phyloP scores from a whole-genome alignment of 2,888 invertebrate species.

The Resseliella maxima region DNA sequence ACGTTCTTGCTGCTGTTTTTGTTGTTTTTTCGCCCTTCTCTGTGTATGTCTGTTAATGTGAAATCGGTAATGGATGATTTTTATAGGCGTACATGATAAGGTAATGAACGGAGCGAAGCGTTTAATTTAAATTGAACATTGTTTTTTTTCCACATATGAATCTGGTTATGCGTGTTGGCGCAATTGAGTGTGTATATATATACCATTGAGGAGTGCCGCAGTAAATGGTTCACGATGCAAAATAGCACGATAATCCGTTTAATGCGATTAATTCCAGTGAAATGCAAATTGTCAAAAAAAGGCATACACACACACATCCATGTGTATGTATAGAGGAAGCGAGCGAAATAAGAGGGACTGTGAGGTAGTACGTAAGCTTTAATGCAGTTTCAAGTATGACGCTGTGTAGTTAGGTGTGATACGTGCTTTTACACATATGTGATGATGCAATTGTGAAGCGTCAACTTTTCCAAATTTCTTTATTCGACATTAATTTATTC shows the following conservation, averaged over 20 bases:
- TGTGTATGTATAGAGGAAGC: neutral
- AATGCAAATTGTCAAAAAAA: conserved; percentile 51
- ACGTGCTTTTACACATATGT: neutral
- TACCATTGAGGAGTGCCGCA: neutral
- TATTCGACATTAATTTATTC: too few relatives aligned
- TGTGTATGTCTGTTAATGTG: conserved; percentile 18
- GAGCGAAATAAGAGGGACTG: too few relatives aligned
- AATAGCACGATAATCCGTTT: conserved; percentile 51
- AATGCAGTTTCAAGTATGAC: too few relatives aligned
- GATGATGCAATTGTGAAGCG: too few relatives aligned
- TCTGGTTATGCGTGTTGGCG: neutral
- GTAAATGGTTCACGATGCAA: conserved; percentile 36
- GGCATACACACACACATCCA: too few relatives aligned
- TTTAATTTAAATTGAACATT: neutral
- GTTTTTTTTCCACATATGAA: neutral
- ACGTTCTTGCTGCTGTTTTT: neutral
- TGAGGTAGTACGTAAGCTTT: neutral
- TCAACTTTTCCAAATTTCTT: too few relatives aligned
- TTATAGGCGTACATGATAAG: neutral
- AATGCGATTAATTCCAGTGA: conserved; percentile 33
- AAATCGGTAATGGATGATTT: neutral
- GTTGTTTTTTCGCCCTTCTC: too few relatives aligned
- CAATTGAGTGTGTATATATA: neutral
- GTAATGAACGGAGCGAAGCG: neutral
- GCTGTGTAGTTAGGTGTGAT: neutral